Evolutionary conservation across 1,140 invertebrate species (phyloP).

Genomic region (Cydia strobilella): DNA sequence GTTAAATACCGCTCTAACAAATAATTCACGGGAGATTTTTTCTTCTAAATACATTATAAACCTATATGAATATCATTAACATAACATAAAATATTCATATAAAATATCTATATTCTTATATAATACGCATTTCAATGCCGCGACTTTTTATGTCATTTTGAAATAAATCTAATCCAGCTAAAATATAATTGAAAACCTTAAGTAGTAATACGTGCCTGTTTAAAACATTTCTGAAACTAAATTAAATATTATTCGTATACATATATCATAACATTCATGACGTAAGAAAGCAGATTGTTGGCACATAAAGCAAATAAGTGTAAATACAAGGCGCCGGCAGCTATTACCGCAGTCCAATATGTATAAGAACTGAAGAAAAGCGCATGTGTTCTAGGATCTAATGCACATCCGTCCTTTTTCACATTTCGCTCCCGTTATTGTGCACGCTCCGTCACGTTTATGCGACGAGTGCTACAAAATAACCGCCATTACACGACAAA

Average conservation of each 20-base stretch:
- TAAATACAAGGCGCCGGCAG: slow-evolving; percentile 70
- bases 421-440: slow-evolving; percentile 58
- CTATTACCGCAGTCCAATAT: slow-evolving; percentile 57
- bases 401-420: not conserved
- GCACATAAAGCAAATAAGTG: slow-evolving; percentile 75
- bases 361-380: not conserved
- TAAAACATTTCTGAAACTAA: not conserved
- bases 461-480: slow-evolving; percentile 69
- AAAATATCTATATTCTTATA: no score
- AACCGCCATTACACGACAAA: slow-evolving; percentile 58
- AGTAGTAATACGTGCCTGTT: not conserved
- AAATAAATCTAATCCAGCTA: no score
- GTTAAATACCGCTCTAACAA: not conserved
- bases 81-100: no score
- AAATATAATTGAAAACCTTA: no score
- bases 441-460: slow-evolving; percentile 69
- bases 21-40: not conserved
- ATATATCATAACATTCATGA: slow-evolving; percentile 2
- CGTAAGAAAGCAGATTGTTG: slow-evolving; percentile 64
- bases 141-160: no score
- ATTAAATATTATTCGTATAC: not conserved
- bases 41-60: not conserved
- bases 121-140: no score
- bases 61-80: not conserved
- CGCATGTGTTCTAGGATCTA: not conserved